phyloP scores from a whole-genome alignment of 2,797 vertebrate species.

The Labroides dimidiatus region DNA sequence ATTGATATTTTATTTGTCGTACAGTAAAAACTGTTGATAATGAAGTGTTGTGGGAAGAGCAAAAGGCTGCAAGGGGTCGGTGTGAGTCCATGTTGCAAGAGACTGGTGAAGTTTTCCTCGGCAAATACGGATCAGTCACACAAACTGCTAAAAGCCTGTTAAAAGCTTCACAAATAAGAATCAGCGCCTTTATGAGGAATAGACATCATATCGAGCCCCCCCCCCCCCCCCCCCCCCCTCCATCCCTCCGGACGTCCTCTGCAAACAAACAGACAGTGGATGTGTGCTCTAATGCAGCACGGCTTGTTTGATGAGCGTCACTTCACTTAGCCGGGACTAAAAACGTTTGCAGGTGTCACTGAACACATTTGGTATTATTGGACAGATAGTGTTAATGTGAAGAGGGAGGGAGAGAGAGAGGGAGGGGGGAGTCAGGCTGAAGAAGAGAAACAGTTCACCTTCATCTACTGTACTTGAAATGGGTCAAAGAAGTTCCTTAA shows the following conservation, averaged over 20 bases:
- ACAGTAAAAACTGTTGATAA: not conserved
- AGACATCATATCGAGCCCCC: slow-evolving; percentile 62
- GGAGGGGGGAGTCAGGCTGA: no score
- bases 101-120: slow-evolving; percentile 53
- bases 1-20: not conserved
- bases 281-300: slow-evolving; percentile 69
- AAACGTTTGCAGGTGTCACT: slow-evolving; percentile 62
- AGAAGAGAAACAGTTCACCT: not conserved
- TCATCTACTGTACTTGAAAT: no score
- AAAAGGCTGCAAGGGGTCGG: not conserved
- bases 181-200: slow-evolving; percentile 75
- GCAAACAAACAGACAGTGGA: slow-evolving; percentile 79
- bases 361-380: slow-evolving; percentile 47
- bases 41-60: not conserved
- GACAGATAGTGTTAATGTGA: slow-evolving; percentile 1
- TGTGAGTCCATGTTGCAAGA: slow-evolving; percentile 24
- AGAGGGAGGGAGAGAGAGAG: not conserved
- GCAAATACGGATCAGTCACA: slow-evolving; percentile 27
- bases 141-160: slow-evolving; percentile 82
- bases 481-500: no score
- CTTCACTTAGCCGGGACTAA: slow-evolving; percentile 44
- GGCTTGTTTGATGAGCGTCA: slow-evolving; percentile 66
- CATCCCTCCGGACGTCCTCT: slow-evolving; percentile 77
- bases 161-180: slow-evolving; percentile 87
- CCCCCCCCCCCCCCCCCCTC: slow-evolving; percentile 59